These are phyloP conservation scores for Sialia sialis DNA, from an alignment of 2,113 vertebrate genomes.

Conservation along the genomic window DNA sequence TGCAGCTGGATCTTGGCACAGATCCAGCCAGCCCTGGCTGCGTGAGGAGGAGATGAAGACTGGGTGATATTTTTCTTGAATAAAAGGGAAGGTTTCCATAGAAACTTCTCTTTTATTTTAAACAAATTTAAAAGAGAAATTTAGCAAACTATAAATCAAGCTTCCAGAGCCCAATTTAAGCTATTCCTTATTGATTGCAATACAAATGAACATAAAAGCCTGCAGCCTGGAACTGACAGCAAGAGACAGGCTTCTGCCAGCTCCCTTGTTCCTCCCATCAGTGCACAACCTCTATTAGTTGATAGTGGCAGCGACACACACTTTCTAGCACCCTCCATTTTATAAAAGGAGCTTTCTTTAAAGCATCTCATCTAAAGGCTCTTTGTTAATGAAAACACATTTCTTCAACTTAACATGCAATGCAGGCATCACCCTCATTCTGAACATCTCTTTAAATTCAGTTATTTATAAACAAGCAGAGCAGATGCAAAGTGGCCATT, in stretches of 20 bases:
- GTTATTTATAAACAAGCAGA: not conserved
- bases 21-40: not conserved
- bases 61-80: not conserved
- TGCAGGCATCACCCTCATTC: not conserved
- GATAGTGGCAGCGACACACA: not conserved
- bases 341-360: not conserved
- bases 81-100: slow-evolving; percentile 56
- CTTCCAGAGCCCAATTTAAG: slow-evolving; percentile 35
- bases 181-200: slow-evolving; percentile 45
- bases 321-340: slow-evolving; percentile 14
- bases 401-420: not conserved
- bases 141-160: slow-evolving; percentile 50
- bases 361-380: not conserved
- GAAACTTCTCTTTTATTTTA: slow-evolving; percentile 60
- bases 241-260: slow-evolving; percentile 31
- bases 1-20: rapidly evolving
- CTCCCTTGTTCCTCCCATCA: slow-evolving; percentile 29
- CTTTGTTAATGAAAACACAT: not conserved
- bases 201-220: slow-evolving; percentile 53
- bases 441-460: not conserved
- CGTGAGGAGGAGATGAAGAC: not conserved
- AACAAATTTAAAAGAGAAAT: slow-evolving; percentile 42
- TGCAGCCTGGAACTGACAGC: slow-evolving; percentile 46
- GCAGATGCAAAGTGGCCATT: not conserved
- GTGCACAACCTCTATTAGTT: slow-evolving; percentile 43